These are phyloP conservation scores for Atherinomorus stipes DNA, from an alignment of 2,113 vertebrate genomes.

Conservation along the genomic window DNA sequence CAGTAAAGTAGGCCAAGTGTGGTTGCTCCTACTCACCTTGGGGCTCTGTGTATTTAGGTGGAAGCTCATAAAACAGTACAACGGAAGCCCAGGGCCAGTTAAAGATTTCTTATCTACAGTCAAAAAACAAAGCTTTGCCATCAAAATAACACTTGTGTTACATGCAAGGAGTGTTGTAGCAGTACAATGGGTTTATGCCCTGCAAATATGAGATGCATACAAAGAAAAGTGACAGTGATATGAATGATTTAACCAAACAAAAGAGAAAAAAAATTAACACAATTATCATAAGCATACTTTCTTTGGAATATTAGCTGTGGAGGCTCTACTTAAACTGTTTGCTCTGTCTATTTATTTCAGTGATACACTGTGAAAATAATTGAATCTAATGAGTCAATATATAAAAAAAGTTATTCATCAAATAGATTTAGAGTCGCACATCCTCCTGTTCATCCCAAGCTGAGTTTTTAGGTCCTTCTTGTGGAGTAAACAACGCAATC, in stretches of 20 bases:
- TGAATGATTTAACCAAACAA: slow-evolving; percentile 1
- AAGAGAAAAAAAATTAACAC: slow-evolving; percentile 14
- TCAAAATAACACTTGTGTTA: slow-evolving; percentile 1
- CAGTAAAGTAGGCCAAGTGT: slow-evolving; percentile 46
- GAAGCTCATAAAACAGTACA: slow-evolving; percentile 46
- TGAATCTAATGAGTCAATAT: slow-evolving; percentile 44
- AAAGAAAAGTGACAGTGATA: not conserved
- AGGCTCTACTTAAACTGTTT: slow-evolving; percentile 33
- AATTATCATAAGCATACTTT: slow-evolving; percentile 49
- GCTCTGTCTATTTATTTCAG: slow-evolving; percentile 49
- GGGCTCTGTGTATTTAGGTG: slow-evolving; percentile 41
- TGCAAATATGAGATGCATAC: not conserved
- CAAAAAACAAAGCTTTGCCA: slow-evolving; percentile 21
- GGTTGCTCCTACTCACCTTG: slow-evolving; percentile 50
- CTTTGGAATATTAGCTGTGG: slow-evolving; percentile 22
- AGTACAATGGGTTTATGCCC: slow-evolving; percentile 14
- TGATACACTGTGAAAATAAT: slow-evolving; percentile 36
- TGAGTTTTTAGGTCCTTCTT: slow-evolving; percentile 4
- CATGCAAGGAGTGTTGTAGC: slow-evolving; percentile 15
- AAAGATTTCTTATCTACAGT: slow-evolving; percentile 31
- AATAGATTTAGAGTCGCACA: slow-evolving; percentile 15
- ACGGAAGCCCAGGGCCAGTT: slow-evolving; percentile 20
- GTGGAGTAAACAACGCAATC: slow-evolving; percentile 20
- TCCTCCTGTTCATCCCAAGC: slow-evolving; percentile 8
- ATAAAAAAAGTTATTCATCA: slow-evolving; percentile 27